phyloP scores from a whole-genome alignment of 92 coral and sea anemone species.

The Bergia puertoricense region DNA sequence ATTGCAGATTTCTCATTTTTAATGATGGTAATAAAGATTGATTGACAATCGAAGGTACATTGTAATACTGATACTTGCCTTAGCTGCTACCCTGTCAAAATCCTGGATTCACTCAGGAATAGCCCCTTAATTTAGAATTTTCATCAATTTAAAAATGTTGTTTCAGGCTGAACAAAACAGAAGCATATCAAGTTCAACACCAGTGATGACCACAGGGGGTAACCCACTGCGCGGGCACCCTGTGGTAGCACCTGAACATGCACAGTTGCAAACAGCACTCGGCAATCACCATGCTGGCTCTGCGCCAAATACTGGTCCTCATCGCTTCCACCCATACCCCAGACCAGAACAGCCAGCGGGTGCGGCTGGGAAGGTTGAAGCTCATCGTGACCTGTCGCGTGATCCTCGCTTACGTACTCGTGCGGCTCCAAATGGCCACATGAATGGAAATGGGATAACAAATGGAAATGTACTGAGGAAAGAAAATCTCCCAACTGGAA shows the following conservation, averaged over 20 bases:
- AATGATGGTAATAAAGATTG: no score
- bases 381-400: slow-evolving; percentile 74
- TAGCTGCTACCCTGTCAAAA: no score
- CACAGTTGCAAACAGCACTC: slow-evolving; percentile 48
- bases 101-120: no score
- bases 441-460: slow-evolving; percentile 53
- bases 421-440: slow-evolving; percentile 46
- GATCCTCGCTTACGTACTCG: slow-evolving; percentile 91
- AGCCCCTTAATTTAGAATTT: no score
- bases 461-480: slow-evolving; percentile 56
- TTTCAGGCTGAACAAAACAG: slow-evolving; percentile 75
- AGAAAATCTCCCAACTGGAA: slow-evolving; percentile 37
- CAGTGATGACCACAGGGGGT: slow-evolving; percentile 45
- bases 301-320: slow-evolving; percentile 48
- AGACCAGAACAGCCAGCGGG: slow-evolving; percentile 63
- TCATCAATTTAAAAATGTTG: background rate
- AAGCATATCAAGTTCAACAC: slow-evolving; percentile 59
- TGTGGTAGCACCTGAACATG: slow-evolving; percentile 45
- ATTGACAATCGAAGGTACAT: no score
- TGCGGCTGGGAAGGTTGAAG: slow-evolving; percentile 49
- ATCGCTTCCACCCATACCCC: slow-evolving; percentile 88
- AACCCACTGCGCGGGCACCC: slow-evolving; percentile 60
- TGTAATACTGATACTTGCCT: no score
- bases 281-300: slow-evolving; percentile 63
- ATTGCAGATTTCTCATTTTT: no score